Base-by-base conservation (phyloP, 2,888 invertebrate species). In the Tenthredo amoena region DNA sequence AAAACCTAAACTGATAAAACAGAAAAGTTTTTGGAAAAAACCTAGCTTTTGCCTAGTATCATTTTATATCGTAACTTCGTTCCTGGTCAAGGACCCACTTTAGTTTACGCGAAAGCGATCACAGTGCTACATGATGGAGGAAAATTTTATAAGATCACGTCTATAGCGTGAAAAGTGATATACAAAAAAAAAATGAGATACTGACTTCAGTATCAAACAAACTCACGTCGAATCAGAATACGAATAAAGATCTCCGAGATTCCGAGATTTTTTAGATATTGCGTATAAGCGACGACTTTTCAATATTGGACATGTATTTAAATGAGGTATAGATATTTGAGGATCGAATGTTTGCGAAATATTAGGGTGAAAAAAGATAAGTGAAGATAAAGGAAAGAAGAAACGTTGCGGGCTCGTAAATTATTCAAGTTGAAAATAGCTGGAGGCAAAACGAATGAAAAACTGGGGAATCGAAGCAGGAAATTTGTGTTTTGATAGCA, bases 401-500 rank as follows among this genome's bases (percentile, higher is more conserved):
- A 26, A 77, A 31, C 18, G 9, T 7, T 77, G 34, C 7, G n/a
- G 40, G 10, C 86, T 87, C 86, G 85, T 87, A 86, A 88, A 88
- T 88, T 87, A 88, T 87, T 87, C 86, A 87, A 82, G 21, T 50
- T n/a, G 79, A 85, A 43, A 81, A 81, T 85, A 71, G 47, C 79
- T 40, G 55, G 12, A 85, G 65, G 62, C 71, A 86, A 86, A 87
- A 87, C 86, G 85, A 87, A 87, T 87, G 88, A 87, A 88, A 89
- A 85, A 86, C 86, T 86, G 85, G 84, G 84, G 86, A 88, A 88
- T 85, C 87, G 85, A 85, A 86, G 87, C 86, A 87, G 86, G 87
- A 87, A 87, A 89, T 89, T 88, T 87, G 86, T 88, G 87, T 88
- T 89, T 88, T 87, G 87, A 88, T 88, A 86, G 87, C 55, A 81